Conservation (phyloP, 2,797 vertebrate genomes). For the Clarias fuscus region DNA sequence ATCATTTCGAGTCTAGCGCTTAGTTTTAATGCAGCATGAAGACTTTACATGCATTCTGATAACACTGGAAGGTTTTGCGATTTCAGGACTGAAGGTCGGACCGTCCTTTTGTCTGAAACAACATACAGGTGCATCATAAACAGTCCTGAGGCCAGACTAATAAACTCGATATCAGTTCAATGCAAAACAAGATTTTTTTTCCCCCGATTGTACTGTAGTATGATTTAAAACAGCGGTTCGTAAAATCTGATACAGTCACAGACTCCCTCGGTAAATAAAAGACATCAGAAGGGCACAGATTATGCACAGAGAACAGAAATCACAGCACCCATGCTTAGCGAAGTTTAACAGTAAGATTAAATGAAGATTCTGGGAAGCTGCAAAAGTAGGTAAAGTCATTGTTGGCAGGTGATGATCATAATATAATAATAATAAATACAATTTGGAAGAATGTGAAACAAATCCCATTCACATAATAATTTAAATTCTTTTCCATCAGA, state of each 20-base stretch:
- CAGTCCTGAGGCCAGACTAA: background rate
- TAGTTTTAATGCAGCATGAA: conserved; percentile 5
- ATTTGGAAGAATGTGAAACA: background rate
- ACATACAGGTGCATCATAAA: background rate
- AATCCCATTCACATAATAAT: background rate
- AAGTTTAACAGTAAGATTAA: background rate
- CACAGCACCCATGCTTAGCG: background rate
- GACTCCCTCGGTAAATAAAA: background rate
- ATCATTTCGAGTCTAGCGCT: background rate
- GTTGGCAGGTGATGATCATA: background rate
- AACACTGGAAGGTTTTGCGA: conserved; percentile 1
- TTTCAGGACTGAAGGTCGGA: background rate
- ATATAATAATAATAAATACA: background rate
- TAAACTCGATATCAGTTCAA: background rate
- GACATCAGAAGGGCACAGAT: background rate
- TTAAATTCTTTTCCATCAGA: background rate
- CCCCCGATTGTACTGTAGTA: background rate
- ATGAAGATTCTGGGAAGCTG: background rate
- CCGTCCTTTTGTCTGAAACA: conserved; percentile 5
- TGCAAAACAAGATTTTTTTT: background rate
- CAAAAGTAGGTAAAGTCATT: background rate
- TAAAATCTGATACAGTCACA: background rate
- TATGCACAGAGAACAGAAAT: background rate
- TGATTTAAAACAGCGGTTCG: background rate
- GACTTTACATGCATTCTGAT: conserved; percentile 19